A percentile compares a stretch with the other conserved stretches of the same genome.
Conservation (phyloP, 2,888 invertebrate genomes). For the Meghimatium bilineatum region DNA sequence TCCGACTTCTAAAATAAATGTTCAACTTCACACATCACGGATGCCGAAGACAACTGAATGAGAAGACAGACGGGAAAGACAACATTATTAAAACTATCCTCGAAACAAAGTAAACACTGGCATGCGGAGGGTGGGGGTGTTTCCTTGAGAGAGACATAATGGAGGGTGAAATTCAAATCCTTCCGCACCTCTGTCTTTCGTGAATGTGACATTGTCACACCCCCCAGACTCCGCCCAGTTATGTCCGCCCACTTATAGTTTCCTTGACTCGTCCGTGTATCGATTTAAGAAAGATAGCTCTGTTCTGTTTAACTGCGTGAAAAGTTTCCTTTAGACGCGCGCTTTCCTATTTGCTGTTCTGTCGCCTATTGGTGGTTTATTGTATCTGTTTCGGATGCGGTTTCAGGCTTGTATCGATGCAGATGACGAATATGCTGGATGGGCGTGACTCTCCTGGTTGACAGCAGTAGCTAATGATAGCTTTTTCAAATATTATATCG, state of each 20-base stretch:
- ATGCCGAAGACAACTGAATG: constrained; percentile 25
- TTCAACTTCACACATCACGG: not conserved
- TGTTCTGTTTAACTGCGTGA: not conserved
- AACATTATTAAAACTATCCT: constrained; percentile 20
- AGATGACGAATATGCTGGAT: not conserved
- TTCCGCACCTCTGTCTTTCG: constrained; percentile 31
- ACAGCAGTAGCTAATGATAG: constrained; percentile 34
- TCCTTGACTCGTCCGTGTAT: constrained; percentile 24
- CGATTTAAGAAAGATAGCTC: constrained; percentile 33
- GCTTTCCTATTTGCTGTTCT: constrained; percentile 26
- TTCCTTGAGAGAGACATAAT: not conserved
- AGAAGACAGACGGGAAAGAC: not conserved
- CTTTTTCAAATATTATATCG: not conserved
- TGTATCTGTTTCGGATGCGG: not conserved
- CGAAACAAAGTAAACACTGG: constrained; percentile 1
- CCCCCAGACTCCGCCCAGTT: constrained; percentile 24
- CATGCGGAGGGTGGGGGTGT: not conserved
- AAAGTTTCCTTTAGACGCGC: constrained; percentile 23
- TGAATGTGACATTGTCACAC: constrained; percentile 37
- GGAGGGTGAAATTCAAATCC: too few species aligned
- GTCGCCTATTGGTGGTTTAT: constrained; percentile 27
- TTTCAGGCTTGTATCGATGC: constrained; percentile 20
- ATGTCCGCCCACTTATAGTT: not conserved
- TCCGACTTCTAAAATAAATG: not conserved
- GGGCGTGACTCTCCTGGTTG: constrained; percentile 28